Evolutionary conservation across 2,113 vertebrate species (phyloP), one percentile per base, ranked within the genome.

Genomic region (Crotalus helleri): DNA sequence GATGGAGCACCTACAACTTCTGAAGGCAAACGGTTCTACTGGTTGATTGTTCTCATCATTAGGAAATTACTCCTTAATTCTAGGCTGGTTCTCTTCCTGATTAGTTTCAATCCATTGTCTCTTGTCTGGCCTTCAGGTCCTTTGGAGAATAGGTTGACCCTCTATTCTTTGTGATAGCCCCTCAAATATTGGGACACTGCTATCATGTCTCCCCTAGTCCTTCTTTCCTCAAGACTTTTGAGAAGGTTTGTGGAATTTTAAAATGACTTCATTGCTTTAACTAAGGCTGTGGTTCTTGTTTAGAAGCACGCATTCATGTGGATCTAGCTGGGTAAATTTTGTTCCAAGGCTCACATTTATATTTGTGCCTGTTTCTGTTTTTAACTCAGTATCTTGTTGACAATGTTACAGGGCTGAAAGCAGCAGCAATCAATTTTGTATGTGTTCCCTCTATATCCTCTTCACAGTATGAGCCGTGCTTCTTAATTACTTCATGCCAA

Each of bases 401-500:
- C 33, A 81, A 81, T 8, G 23, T 51, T 85, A 90, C 33, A 93
- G 74, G 46, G 19, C 19, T 54, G 26, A 92, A 92, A 92, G 46
- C 74, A 93, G 89, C 17, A 23, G 87, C 90, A 88, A 55, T 91
- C 85, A 88, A 51, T 91, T 93, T 74, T 91, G 85, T 85, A 59
- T 58, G 87, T 89, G 54, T 85, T 85, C 51, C 57, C 58, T 69
- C 46, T 46, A 69, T 74, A 91, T 87, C 85, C n/a, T 91, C 61
- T 58, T 74, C 90, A 61, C 90, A 88, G 90, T 74, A 29, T 87
- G 90, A 93, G 51, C 59, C 49, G 91, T 46, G 55, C 85, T 93
- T 87, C 89, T 91, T 91, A 88, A 93, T 92, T 92, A 88, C 92
- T 93, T 74, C 61, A 57, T 49, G 85, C 58, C 33, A 88, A 55